Evolutionary conservation across 2,113 vertebrate genomes (phyloP).

Genomic region (Xiphophorus hellerii): DNA sequence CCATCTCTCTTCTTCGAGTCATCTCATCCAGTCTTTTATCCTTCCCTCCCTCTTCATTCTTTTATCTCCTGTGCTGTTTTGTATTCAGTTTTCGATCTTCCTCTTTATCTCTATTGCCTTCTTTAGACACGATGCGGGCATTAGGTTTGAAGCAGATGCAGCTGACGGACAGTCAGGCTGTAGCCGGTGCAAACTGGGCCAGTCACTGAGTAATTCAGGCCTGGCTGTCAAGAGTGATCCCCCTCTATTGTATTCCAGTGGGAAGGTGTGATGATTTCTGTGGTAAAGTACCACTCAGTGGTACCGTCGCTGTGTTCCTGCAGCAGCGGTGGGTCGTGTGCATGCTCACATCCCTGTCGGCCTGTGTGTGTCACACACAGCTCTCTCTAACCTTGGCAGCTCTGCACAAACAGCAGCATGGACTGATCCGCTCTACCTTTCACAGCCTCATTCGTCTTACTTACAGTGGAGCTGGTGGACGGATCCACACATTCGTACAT

Average conservation of each 20-base stretch:
- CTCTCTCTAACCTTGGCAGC: conserved; percentile 42
- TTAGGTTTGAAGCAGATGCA: conserved; percentile 33
- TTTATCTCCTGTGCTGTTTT: conserved; percentile 25
- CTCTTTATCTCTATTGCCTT: conserved; percentile 46
- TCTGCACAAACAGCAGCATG: conserved; percentile 46
- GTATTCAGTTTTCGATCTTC: conserved; percentile 40
- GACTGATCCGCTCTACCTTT: conserved; percentile 46
- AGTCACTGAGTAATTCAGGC: conserved; percentile 50
- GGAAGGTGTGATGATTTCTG: conserved; percentile 44
- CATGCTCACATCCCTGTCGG: conserved; percentile 40
- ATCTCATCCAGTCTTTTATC: conserved; percentile 29
- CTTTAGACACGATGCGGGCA: conserved; percentile 20
- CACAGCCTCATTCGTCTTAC: conserved; percentile 52
- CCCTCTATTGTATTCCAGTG: conserved; percentile 48
- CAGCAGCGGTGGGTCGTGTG: conserved; percentile 44
- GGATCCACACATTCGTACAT: conserved; percentile 14
- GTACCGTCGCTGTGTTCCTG: conserved; percentile 37
- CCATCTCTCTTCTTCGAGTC: conserved; percentile 30
- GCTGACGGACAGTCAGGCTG: conserved; percentile 28
- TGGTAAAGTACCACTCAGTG: conserved; percentile 20
- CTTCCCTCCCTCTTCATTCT: conserved; percentile 36
- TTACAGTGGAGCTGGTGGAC: conserved; percentile 16
- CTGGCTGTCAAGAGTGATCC: conserved; percentile 25
- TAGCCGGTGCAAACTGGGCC: conserved; percentile 39
- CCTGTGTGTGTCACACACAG: conserved; percentile 40